Conservation (phyloP, 1,140 invertebrate species). For the Charaxes varanes region DNA sequence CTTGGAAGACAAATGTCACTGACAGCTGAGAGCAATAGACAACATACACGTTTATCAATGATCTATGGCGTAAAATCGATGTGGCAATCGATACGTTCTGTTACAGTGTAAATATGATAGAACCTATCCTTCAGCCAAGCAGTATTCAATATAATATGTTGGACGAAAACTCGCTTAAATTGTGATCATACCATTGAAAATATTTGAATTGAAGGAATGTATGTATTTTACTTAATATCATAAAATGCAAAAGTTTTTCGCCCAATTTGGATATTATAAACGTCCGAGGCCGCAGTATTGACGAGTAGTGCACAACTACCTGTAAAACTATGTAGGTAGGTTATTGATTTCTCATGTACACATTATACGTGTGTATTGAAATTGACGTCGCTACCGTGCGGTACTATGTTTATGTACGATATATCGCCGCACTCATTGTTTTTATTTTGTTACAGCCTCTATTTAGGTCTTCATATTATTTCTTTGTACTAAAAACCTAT, state of each 20-base stretch:
- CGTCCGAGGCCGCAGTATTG: too few relatives aligned
- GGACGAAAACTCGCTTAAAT: too few relatives aligned
- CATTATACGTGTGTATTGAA: constrained; percentile 32
- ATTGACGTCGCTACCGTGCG: constrained; percentile 22
- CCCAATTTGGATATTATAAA: too few relatives aligned
- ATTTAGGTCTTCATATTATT: too few relatives aligned
- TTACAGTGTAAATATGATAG: background rate
- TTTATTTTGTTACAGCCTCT: background rate
- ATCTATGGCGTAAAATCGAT: constrained; percentile 62
- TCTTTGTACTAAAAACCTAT: too few relatives aligned
- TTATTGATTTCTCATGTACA: constrained; percentile 57
- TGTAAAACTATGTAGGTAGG: constrained; percentile 33
- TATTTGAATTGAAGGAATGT: constrained; percentile 17
- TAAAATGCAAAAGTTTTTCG: too few relatives aligned
- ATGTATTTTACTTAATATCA: too few relatives aligned
- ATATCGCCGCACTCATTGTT: background rate
- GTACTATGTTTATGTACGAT: background rate
- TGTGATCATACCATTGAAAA: too few relatives aligned
- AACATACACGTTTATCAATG: constrained; percentile 27
- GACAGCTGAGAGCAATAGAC: constrained; percentile 64
- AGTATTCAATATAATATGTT: too few relatives aligned
- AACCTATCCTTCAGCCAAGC: too few relatives aligned
- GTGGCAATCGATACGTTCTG: constrained; percentile 34
- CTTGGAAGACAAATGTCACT: constrained; percentile 56
- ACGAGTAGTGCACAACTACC: constrained; percentile 4